Percentiles rank a stretch among this genome's conserved stretches.
phyloP scores from a whole-genome alignment of 2,888 invertebrate genomes.

The Leptarthrus brevirostris region DNA sequence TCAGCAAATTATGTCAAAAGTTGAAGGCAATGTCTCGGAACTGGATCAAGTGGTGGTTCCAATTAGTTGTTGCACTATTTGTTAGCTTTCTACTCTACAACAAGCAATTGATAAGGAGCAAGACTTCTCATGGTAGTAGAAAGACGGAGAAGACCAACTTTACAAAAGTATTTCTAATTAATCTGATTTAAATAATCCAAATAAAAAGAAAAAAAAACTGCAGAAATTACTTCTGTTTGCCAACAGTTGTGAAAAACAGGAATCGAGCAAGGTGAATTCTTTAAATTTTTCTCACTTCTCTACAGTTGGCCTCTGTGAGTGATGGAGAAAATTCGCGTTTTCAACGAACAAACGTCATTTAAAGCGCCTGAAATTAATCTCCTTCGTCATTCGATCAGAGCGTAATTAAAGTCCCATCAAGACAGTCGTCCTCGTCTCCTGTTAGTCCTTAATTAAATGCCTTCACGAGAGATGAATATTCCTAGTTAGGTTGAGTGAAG shows the following conservation, averaged over 20 bases:
- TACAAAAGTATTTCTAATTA: slow-evolving; percentile 37
- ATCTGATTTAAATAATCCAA: slow-evolving; percentile 30
- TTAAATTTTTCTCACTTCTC: slow-evolving; percentile 22
- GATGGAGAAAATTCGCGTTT: slow-evolving; percentile 10
- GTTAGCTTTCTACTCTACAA: no score
- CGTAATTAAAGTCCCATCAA: slow-evolving; percentile 54
- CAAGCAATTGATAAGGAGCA: no score
- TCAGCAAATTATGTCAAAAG: no score
- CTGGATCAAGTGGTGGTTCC: no score
- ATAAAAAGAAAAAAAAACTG: slow-evolving; percentile 9
- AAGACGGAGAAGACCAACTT: no score
- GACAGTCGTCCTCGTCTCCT: slow-evolving; percentile 40
- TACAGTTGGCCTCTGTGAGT: background rate
- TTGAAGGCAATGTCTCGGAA: no score
- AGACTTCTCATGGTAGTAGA: no score
- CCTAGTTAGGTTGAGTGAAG: slow-evolving; percentile 21
- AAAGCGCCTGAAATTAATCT: slow-evolving; percentile 53
- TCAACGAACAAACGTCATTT: slow-evolving; percentile 47
- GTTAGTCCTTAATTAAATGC: slow-evolving; percentile 52
- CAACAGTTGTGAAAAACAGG: background rate
- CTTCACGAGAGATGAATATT: slow-evolving; percentile 48
- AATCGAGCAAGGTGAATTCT: slow-evolving; percentile 4
- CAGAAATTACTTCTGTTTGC: slow-evolving; percentile 14
- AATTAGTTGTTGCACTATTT: no score
- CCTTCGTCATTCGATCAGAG: slow-evolving; percentile 54